phyloP scores from a whole-genome alignment of 2,113 vertebrate genomes.

The Saccopteryx leptura region DNA sequence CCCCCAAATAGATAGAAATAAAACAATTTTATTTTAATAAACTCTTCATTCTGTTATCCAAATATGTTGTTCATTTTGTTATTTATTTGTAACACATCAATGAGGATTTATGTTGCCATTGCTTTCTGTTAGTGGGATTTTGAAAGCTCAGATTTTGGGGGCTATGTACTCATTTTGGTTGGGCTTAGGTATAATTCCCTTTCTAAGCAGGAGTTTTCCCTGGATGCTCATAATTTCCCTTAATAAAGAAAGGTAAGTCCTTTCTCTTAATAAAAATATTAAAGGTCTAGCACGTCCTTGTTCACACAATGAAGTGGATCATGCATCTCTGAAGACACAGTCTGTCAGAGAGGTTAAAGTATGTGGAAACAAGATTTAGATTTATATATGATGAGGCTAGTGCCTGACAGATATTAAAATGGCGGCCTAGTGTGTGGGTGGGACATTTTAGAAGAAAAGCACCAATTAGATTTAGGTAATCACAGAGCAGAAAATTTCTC shows the following conservation, averaged over 20 bases:
- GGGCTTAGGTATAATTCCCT: background rate
- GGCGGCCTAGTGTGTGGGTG: background rate
- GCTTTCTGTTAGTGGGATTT: background rate
- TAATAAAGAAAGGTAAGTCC: fast-evolving
- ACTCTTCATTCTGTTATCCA: conserved; percentile 4
- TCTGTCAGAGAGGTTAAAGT: background rate
- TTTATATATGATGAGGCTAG: background rate
- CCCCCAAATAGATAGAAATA: background rate
- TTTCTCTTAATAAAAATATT: background rate
- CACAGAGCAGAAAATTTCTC: background rate
- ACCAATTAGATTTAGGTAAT: background rate
- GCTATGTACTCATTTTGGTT: background rate
- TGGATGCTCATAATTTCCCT: background rate
- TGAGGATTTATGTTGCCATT: background rate
- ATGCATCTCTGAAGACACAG: background rate
- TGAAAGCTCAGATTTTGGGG: background rate
- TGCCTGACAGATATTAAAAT: background rate
- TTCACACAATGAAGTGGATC: background rate
- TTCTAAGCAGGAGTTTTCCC: background rate
- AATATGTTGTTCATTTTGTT: background rate
- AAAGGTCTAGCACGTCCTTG: background rate
- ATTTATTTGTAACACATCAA: background rate
- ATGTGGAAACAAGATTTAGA: background rate
- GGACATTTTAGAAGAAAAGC: background rate
- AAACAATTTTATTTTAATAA: conserved; percentile 71